phyloP scores from a whole-genome alignment of 2,797 vertebrate genomes.

The Ispidina picta region DNA sequence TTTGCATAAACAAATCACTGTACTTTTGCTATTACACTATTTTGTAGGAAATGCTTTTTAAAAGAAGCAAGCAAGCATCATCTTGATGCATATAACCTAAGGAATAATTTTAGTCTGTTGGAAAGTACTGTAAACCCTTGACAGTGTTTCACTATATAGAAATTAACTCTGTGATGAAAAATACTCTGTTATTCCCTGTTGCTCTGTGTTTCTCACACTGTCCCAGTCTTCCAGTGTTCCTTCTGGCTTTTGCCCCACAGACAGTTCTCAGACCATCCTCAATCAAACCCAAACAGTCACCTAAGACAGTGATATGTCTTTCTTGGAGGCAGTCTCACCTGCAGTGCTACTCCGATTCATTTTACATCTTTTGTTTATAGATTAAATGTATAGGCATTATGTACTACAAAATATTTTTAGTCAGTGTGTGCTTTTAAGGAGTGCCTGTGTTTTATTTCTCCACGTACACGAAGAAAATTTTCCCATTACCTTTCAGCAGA shows the following conservation, averaged over 20 bases:
- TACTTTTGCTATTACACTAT: background rate
- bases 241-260: background rate
- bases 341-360: background rate
- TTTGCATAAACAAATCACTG: background rate
- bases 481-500: conserved; percentile 10
- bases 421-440: background rate
- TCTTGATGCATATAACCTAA: background rate
- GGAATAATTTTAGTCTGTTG: background rate
- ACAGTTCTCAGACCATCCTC: background rate
- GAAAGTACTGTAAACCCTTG: background rate
- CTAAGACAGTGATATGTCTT: background rate
- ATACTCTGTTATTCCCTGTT: background rate
- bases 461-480: background rate
- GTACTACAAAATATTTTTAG: background rate
- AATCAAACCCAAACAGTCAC: background rate
- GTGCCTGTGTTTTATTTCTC: background rate
- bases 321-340: background rate
- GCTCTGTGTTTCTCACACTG: background rate
- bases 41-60: background rate
- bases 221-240: background rate
- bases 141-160: rapidly evolving
- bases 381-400: background rate
- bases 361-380: background rate
- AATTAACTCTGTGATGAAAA: background rate
- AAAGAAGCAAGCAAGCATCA: background rate